Evolutionary conservation across 2,113 vertebrate species (phyloP), one percentile per base, ranked within the genome.

Genomic region (Gulo gulo): DNA sequence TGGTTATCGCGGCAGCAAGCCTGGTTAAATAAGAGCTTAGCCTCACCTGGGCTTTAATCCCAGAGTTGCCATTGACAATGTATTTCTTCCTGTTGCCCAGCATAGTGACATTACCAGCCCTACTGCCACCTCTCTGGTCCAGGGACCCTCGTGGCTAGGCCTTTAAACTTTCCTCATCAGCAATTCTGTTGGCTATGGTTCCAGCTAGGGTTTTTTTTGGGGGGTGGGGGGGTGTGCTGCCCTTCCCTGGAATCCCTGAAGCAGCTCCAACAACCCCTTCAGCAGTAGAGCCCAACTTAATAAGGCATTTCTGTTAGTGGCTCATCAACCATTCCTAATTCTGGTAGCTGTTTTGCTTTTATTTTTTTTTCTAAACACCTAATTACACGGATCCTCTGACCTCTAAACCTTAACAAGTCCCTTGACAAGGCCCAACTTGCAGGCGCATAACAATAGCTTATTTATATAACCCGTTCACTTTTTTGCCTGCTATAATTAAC

Each of bases 31-130:
- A 26, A 71, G 96, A 61, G 91, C 1, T 91, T 69, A 97, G 97
- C 97, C 99, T 99, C 98, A 99, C 99, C 99, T 99, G 98, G 98
- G 98, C 97, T 97, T 98, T 99, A 45, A 94, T 79, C 80, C 98
- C 98, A 6, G 97, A 88, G 3, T 97, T 98, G 6, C 98, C 98
- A 71, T 95, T 99, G 83, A 99, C 94, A 87, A 97, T 97, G 98
- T 99, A 99, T n/a, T 99, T 99, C 98, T 99, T 99, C 98, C 97
- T 99, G 97, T 96, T 99, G 97, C 95, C 97, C 74, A 97, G 98
- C 99, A 99, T 99, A 84, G 78, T 4, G 76, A 85, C 88, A 93
- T 52, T 81, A 31, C 59, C 95, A 74, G 97, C 88, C 88, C 96
- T 82, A n/a, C 26, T 7, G 81, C 92, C 12, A 96, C 84, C 86